Evolutionary conservation across 2,113 vertebrate species (phyloP).

Genomic region (Oceanodroma tethys): DNA sequence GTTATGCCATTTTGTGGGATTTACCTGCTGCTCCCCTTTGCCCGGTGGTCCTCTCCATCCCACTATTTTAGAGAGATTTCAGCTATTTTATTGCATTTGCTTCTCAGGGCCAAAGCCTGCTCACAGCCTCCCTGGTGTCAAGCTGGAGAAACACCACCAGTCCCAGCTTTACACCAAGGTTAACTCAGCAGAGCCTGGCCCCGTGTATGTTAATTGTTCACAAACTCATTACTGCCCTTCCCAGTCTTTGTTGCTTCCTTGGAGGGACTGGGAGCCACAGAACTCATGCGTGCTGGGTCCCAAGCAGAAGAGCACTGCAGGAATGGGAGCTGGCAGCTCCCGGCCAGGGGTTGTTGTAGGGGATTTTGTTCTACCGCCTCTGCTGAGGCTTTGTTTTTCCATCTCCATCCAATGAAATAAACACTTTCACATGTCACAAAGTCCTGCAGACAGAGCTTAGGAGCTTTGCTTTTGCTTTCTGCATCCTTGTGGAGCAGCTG

Average conservation of each 20-base stretch:
- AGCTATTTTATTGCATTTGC: background rate
- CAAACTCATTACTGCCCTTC: constrained; percentile 7
- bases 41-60: background rate
- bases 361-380: background rate
- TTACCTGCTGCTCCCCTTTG: background rate
- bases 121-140: background rate
- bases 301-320: background rate
- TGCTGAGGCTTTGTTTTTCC: constrained; percentile 32
- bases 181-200: background rate
- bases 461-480: background rate
- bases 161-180: background rate
- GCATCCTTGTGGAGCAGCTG: fast-evolving
- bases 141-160: background rate
- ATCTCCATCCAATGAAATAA: constrained; percentile 25
- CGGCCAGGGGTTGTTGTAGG: background rate
- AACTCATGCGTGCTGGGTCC: fast-evolving
- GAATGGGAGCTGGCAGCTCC: constrained; percentile 37
- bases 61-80: background rate
- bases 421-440: background rate
- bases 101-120: background rate
- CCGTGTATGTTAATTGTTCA: background rate
- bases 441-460: background rate
- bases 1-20: background rate
- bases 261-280: background rate
- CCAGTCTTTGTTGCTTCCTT: background rate